A percentile compares a stretch with the other conserved stretches of the same genome.
Evolutionary conservation across 2,888 invertebrate genomes (phyloP).

Genomic region (Stenchaetothrips biformis): DNA sequence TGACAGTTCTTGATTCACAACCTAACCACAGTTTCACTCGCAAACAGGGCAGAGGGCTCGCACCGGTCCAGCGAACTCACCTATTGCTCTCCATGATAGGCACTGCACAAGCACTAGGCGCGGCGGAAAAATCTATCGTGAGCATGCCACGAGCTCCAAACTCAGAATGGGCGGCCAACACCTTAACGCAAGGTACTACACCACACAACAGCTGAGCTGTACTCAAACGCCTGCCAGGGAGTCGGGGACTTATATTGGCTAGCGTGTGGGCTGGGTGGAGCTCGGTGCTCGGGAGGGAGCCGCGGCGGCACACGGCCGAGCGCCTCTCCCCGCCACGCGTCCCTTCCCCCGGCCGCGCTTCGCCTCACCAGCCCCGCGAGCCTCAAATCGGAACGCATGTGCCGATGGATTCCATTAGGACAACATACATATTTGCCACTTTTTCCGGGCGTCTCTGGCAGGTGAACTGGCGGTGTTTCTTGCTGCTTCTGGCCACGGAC

Average conservation of each 20-base stretch:
- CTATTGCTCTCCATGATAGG: slow-evolving; percentile 17
- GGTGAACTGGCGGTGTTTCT: not conserved
- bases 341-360: not conserved
- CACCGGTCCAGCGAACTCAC: slow-evolving; percentile 12
- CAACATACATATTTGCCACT: too few relatives aligned
- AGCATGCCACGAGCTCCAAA: slow-evolving; percentile 19
- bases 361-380: not conserved
- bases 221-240: slow-evolving; percentile 17
- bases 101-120: slow-evolving; percentile 5
- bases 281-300: not conserved
- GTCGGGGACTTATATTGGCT: slow-evolving; percentile 20
- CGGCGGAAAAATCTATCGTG: not conserved
- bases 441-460: not conserved
- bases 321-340: not conserved
- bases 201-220: slow-evolving; percentile 19
- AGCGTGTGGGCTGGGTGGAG: slow-evolving; percentile 1
- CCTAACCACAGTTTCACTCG: not conserved
- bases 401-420: not conserved
- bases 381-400: not conserved
- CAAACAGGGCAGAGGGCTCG: too few relatives aligned
- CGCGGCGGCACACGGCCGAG: not conserved
- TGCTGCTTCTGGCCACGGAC: not conserved
- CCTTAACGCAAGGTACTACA: slow-evolving; percentile 7
- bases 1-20: slow-evolving; percentile 18
- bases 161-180: not conserved